Conservation (phyloP, 2,797 vertebrate genomes). For the Sebastes aleutianus region DNA sequence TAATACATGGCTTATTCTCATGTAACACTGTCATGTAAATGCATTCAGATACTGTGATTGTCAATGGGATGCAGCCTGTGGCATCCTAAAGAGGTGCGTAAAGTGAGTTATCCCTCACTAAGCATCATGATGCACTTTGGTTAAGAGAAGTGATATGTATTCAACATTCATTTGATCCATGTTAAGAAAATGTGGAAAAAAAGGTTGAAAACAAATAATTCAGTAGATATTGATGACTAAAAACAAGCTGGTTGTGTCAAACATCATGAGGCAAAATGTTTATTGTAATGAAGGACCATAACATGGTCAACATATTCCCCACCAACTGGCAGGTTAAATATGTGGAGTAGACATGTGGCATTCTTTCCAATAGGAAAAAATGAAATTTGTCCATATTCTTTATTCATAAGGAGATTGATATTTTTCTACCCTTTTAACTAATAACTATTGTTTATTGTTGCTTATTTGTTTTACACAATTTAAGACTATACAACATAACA, state of each 20-base stretch:
- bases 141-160: neutral
- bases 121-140: neutral
- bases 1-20: too few relatives aligned
- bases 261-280: neutral
- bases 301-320: neutral
- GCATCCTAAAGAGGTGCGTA: too few relatives aligned
- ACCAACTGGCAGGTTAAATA: neutral
- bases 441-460: too few relatives aligned
- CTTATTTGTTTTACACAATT: too few relatives aligned
- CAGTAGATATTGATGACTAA: neutral
- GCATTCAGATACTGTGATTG: too few relatives aligned
- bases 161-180: neutral
- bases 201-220: neutral
- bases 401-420: neutral
- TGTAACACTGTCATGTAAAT: too few relatives aligned
- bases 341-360: neutral
- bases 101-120: neutral
- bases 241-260: neutral
- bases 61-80: too few relatives aligned
- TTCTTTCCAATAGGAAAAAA: too few relatives aligned
- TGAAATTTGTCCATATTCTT: neutral
- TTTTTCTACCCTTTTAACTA: too few relatives aligned
- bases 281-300: neutral
- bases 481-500: too few relatives aligned
- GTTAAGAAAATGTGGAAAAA: neutral